Conservation (phyloP, 2,797 vertebrate species). For the Paguma larvata region DNA sequence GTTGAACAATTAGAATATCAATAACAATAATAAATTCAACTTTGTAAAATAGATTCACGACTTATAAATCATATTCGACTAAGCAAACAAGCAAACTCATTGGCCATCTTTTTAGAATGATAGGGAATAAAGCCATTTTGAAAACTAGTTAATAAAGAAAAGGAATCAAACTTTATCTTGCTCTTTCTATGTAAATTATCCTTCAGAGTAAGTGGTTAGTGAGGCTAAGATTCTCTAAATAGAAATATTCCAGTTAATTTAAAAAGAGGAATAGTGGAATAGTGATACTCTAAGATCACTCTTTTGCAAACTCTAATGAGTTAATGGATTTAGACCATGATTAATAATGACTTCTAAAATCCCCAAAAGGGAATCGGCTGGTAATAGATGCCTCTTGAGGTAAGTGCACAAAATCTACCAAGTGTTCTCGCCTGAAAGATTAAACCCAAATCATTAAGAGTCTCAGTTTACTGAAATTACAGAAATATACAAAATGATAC, state of each 20-base stretch:
- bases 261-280: neutral
- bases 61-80: neutral
- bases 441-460: constrained; percentile 1
- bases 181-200: neutral
- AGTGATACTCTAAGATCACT: neutral
- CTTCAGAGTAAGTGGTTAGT: neutral
- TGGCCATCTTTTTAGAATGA: neutral
- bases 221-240: neutral
- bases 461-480: neutral
- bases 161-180: neutral
- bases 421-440: neutral
- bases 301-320: neutral
- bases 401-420: neutral
- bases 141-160: neutral
- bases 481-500: neutral
- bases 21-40: neutral
- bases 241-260: neutral
- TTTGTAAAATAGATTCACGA: no score
- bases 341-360: neutral
- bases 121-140: neutral
- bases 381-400: neutral
- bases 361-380: neutral
- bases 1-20: neutral
- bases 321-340: neutral
- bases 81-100: neutral